phyloP scores from a whole-genome alignment of 2,888 invertebrate genomes.

The Coronaproctus castanopsis region DNA sequence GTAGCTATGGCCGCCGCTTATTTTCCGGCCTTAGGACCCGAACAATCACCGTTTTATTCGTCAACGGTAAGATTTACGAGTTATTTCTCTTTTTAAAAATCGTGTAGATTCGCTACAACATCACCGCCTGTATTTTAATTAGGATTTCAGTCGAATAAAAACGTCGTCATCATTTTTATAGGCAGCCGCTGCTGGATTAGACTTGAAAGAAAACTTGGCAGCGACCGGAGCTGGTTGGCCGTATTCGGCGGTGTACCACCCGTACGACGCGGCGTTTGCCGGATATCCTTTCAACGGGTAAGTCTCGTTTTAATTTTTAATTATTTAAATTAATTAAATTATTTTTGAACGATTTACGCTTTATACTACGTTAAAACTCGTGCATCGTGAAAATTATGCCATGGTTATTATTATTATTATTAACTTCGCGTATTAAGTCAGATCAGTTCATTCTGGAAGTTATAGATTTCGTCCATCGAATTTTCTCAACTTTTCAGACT shows the following conservation, averaged over 20 bases:
- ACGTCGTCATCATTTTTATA: no score
- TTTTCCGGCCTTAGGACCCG: slow-evolving; percentile 62
- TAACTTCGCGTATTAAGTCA: no score
- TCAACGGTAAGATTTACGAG: slow-evolving; percentile 61
- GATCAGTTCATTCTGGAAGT: no score
- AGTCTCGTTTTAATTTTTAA: slow-evolving; percentile 29
- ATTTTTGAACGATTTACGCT: not conserved
- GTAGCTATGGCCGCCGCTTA: slow-evolving; percentile 48
- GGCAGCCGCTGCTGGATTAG: slow-evolving; percentile 64
- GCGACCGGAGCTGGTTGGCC: slow-evolving; percentile 70
- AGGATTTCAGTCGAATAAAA: no score
- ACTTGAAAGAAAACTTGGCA: slow-evolving; percentile 71
- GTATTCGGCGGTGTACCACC: slow-evolving; percentile 78
- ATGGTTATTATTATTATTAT: no score
- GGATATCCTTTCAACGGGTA: slow-evolving; percentile 90
- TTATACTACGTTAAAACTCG: no score
- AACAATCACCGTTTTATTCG: slow-evolving; percentile 67
- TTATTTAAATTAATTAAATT: not conserved
- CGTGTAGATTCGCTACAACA: no score
- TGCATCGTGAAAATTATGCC: no score
- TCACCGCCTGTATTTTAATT: no score
- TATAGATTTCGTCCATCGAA: no score
- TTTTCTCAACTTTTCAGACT: no score
- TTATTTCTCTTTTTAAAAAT: no score
- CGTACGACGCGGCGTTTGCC: slow-evolving; percentile 78